Conservation (phyloP, 1,140 invertebrate genomes). For the Doryteuthis pealeii region DNA sequence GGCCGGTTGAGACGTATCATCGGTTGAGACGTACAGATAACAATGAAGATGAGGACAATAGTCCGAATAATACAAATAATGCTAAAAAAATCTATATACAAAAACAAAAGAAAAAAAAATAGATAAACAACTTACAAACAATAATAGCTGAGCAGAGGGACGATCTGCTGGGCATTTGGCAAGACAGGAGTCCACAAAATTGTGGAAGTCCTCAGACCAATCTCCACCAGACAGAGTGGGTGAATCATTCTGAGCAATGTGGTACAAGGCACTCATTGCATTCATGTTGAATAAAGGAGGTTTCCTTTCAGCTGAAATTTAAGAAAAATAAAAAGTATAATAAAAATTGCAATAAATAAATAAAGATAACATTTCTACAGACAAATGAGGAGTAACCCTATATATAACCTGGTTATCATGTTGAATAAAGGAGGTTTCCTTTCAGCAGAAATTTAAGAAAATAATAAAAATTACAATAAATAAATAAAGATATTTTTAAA, state of each 20-base stretch:
- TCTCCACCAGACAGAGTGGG: conserved; percentile 71
- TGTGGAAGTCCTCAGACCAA: conserved; percentile 82
- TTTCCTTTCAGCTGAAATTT: conserved; percentile 82
- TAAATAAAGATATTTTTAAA: too few species aligned
- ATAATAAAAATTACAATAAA: neutral
- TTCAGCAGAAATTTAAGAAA: conserved; percentile 70
- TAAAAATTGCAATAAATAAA: neutral
- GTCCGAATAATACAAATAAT: too few species aligned
- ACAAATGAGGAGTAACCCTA: too few species aligned
- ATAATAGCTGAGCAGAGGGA: conserved; percentile 40
- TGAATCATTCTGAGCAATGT: conserved; percentile 99
- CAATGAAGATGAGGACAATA: too few species aligned
- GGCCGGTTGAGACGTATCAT: too few species aligned
- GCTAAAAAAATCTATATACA: too few species aligned
- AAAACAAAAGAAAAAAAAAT: conserved; percentile 32
- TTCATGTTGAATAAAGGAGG: conserved; percentile 99
- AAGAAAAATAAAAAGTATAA: neutral
- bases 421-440: conserved; percentile 99
- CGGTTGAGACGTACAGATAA: too few species aligned
- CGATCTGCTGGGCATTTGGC: conserved; percentile 91
- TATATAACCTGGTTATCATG: too few species aligned
- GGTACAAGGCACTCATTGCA: conserved; percentile 98
- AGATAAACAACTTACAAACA: conserved; percentile 33
- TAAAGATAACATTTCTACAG: neutral
- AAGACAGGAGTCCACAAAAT: conserved; percentile 95